Conservation (phyloP, 2,888 invertebrate species). For the Bruchidius siliquastri region DNA sequence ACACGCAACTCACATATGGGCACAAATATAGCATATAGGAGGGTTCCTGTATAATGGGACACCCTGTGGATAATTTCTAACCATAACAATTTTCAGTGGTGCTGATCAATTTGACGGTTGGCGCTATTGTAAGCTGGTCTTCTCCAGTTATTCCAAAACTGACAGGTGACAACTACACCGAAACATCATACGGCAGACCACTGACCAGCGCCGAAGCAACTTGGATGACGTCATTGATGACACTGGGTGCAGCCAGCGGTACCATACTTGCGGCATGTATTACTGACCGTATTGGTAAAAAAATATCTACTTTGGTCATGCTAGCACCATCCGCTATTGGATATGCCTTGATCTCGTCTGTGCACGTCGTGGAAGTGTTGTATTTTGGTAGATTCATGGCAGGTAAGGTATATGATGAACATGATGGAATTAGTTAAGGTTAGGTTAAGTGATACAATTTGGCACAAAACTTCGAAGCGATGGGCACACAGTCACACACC, state of each 20-base stretch:
- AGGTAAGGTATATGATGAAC: background rate
- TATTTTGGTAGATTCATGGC: background rate
- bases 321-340: background rate
- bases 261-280: background rate
- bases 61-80: no score
- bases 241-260: background rate
- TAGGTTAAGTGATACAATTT: no score
- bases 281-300: background rate
- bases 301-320: background rate
- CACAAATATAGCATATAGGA: no score
- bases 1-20: no score
- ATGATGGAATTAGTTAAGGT: no score
- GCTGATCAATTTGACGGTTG: conserved; percentile 5
- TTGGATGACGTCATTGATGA: conserved; percentile 12
- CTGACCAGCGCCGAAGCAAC: conserved; percentile 13
- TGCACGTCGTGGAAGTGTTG: background rate
- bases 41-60: no score
- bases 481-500: no score
- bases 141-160: conserved; percentile 22
- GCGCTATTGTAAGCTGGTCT: conserved; percentile 23
- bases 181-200: conserved; percentile 7
- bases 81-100: background rate
- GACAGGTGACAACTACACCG: conserved; percentile 1
- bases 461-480: no score
- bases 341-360: background rate